These are phyloP conservation scores for Plumapathes pennacea DNA, from an alignment of 92 coral and sea anemone genomes.

Conservation along the genomic window DNA sequence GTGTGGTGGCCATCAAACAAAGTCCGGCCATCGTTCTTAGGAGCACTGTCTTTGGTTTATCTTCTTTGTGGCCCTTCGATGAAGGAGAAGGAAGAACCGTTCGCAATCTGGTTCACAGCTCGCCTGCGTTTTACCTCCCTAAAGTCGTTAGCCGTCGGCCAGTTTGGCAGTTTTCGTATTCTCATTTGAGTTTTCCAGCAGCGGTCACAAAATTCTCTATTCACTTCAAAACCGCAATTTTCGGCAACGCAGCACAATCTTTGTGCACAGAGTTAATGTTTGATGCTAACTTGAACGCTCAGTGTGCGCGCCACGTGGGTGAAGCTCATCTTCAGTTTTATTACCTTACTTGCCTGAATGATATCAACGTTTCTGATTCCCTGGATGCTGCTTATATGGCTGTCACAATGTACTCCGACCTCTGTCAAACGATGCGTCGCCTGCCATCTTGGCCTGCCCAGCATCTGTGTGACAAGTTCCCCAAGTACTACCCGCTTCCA, in stretches of 20 bases:
- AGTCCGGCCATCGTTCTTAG: constrained; percentile 65
- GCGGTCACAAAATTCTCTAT: constrained; percentile 18
- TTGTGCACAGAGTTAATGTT: constrained; percentile 70
- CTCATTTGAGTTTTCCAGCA: constrained; percentile 50
- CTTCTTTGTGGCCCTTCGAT: constrained; percentile 87
- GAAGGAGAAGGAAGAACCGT: constrained; percentile 83
- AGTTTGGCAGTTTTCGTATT: constrained; percentile 83
- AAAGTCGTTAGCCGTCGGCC: constrained; percentile 70
- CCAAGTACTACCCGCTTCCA: constrained; percentile 30
- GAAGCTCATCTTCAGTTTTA: constrained; percentile 70
- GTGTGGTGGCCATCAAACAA: constrained; percentile 78
- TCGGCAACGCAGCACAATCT: constrained; percentile 44
- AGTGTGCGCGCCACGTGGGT: constrained; percentile 51
- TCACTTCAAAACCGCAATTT: constrained; percentile 56
- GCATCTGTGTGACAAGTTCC: constrained; percentile 70
- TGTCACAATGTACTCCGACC: constrained; percentile 80
- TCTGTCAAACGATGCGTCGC: constrained; percentile 57
- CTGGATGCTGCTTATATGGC: constrained; percentile 61
- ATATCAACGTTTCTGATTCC: constrained; percentile 56
- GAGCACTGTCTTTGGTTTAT: constrained; percentile 43
- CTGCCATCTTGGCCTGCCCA: constrained; percentile 66
- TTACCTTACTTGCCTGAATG: constrained; percentile 68
- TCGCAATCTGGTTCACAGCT: constrained; percentile 43
- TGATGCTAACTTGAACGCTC: constrained; percentile 32
- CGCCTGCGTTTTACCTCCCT: constrained; percentile 57